Percentiles rank a stretch among this genome's conserved stretches.
phyloP scores from a whole-genome alignment of 2,888 invertebrate species.

The Colostygia pectinataria region DNA sequence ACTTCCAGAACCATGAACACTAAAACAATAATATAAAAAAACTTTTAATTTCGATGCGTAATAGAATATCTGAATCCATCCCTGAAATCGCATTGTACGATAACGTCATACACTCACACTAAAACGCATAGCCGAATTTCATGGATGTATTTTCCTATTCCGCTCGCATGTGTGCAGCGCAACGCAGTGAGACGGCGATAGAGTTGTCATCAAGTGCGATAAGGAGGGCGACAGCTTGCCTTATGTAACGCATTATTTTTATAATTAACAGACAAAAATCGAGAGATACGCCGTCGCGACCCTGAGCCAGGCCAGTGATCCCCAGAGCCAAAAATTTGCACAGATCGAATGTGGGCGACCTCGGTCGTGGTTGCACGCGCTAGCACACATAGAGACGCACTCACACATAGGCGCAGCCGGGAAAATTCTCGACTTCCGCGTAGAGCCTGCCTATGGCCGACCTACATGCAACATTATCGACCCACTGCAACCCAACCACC shows the following conservation, averaged over 20 bases:
- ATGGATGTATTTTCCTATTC: constrained; percentile 79
- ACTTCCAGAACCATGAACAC: too few relatives aligned
- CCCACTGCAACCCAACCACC: constrained; percentile 31
- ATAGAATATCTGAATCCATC: constrained; percentile 53
- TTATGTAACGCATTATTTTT: constrained; percentile 84
- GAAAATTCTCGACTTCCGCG: constrained; percentile 76
- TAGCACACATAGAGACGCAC: constrained; percentile 50
- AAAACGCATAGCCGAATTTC: constrained; percentile 68
- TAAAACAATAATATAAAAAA: too few relatives aligned
- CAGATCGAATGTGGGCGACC: constrained; percentile 83
- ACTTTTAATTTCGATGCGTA: constrained; percentile 13
- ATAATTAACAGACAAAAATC: constrained; percentile 83
- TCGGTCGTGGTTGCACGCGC: constrained; percentile 72
- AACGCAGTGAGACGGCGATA: constrained; percentile 57
- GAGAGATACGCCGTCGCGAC: constrained; percentile 78
- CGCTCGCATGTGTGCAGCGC: constrained; percentile 63
- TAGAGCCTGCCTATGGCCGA: constrained; percentile 30
- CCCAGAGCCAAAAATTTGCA: constrained; percentile 78
- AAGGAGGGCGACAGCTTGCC: constrained; percentile 42
- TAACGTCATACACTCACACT: constrained; percentile 80
- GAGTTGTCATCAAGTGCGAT: constrained; percentile 39
- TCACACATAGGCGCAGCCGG: constrained; percentile 42
- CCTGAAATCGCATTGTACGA: constrained; percentile 80
- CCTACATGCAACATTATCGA: constrained; percentile 37
- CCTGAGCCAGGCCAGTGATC: constrained; percentile 78